Conservation (phyloP, 1,140 invertebrate genomes). For the Papilio polyxenes region DNA sequence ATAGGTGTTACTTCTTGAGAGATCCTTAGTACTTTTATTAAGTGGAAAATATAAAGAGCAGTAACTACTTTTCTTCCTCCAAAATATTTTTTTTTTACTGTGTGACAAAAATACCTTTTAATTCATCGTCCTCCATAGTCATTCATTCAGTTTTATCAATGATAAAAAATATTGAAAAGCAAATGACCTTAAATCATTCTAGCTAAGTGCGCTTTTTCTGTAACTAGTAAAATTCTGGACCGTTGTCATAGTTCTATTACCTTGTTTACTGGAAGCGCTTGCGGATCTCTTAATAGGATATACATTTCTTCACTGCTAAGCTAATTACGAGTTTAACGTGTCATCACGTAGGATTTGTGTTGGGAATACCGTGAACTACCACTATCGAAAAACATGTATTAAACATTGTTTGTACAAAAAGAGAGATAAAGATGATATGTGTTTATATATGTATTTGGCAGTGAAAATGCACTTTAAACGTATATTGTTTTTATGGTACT, state of each 20-base stretch:
- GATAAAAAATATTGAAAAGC: too few relatives aligned
- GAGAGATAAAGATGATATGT: background rate
- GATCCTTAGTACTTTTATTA: too few relatives aligned
- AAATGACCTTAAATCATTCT: background rate
- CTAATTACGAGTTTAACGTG: slow-evolving; percentile 53
- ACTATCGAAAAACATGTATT: background rate
- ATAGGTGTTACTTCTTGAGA: too few relatives aligned
- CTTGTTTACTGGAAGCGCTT: slow-evolving; percentile 58
- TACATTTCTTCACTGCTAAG: slow-evolving; percentile 55
- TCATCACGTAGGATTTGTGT: slow-evolving; percentile 43
- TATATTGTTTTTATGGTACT: too few relatives aligned
- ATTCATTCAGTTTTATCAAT: too few relatives aligned
- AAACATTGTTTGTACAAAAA: background rate
- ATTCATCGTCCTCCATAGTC: too few relatives aligned
- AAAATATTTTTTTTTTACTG: too few relatives aligned
- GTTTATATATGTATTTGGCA: too few relatives aligned
- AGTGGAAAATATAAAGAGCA: too few relatives aligned
- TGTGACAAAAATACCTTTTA: too few relatives aligned
- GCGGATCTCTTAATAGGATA: slow-evolving; percentile 60
- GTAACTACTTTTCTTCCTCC: too few relatives aligned
- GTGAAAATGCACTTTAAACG: too few relatives aligned
- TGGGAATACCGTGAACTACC: background rate
- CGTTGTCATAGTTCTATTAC: slow-evolving; percentile 49
- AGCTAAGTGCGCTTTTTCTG: background rate
- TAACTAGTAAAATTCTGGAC: background rate